Evolutionary conservation across 1,140 invertebrate genomes (phyloP).

Genomic region (Carcinoscorpius rotundicauda): DNA sequence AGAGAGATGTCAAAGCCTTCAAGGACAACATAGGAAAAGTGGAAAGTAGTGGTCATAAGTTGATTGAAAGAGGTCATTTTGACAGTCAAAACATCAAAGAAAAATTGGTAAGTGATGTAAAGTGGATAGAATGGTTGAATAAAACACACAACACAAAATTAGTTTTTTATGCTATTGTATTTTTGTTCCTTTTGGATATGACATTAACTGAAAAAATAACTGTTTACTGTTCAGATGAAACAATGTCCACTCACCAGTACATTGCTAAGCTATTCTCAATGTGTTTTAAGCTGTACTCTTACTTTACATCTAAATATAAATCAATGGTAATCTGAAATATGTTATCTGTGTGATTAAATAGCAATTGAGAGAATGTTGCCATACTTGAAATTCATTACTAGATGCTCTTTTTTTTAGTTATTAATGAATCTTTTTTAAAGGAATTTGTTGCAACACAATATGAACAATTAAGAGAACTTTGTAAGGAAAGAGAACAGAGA

Average conservation of each 20-base stretch:
- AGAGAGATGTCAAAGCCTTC: slow-evolving; percentile 59
- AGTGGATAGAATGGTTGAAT: too few relatives aligned
- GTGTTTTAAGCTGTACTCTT: too few relatives aligned
- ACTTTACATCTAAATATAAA: too few relatives aligned
- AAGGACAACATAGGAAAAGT: slow-evolving; percentile 51
- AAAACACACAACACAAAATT: too few relatives aligned
- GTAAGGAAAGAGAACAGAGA: slow-evolving; percentile 53
- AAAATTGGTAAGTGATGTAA: slow-evolving; percentile 52
- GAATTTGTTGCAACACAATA: slow-evolving; percentile 49
- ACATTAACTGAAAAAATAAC: too few relatives aligned
- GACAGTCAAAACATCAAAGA: slow-evolving; percentile 86
- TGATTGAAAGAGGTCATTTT: slow-evolving; percentile 85
- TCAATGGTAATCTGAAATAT: too few relatives aligned
- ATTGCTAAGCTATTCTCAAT: too few relatives aligned
- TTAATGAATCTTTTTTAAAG: slow-evolving; percentile 27
- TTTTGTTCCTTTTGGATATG: too few relatives aligned
- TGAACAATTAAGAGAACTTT: slow-evolving; percentile 55
- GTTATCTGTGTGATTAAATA: too few relatives aligned
- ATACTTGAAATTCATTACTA: slow-evolving; percentile 50
- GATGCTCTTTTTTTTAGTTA: slow-evolving; percentile 53
- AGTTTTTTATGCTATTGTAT: too few relatives aligned
- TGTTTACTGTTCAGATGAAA: too few relatives aligned
- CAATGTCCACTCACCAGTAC: too few relatives aligned
- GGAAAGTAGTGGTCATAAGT: slow-evolving; percentile 52
- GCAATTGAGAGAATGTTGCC: slow-evolving; percentile 25